Evolutionary conservation across 2,113 vertebrate genomes (phyloP), one percentile per base, ranked within the genome.

Genomic region (Chaetops frenatus): DNA sequence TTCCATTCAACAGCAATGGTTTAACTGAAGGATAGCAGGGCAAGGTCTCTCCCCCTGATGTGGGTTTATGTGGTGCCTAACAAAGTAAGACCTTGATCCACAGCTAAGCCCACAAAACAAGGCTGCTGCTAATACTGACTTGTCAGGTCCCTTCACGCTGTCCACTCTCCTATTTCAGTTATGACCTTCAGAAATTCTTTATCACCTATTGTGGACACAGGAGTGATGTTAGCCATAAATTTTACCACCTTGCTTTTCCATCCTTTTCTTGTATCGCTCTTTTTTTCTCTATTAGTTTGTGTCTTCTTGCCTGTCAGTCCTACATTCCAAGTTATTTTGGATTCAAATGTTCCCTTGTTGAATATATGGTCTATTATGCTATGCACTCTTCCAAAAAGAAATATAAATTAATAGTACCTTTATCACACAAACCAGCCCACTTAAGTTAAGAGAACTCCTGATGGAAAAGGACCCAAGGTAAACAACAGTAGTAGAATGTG

Each of bases 101-200:
- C 24, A 82, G 35, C 87, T 96, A 95, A 95, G 66, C 74, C 58
- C 69, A 81, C 67, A 82, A 94, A 92, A 93, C 56, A 86, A 62
- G 81, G 44, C 76, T 88, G 22, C 76, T 86, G 44, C 82, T 93
- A 78, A 86, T 83, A 53, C 53, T 83, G 71, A 78, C 79, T 90
- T 86, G 85, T 95, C 92, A 86, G 48, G 88, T 74, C 20, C 40
- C 36, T 64, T 88, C 80, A 48, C 0, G 1, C 69, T 88, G 80
- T 74, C 95, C 92, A 61, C 77, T 94, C 3, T 8, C 56, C 81
- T 86, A 9, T 92, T 92, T 88, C 88, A 60, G 93, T 62, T 88
- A 71, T 44, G 92, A 94, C 90, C 95, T 96, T 96, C 94, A 94
- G 88, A 90, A 95, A 94, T 96, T 81, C 60, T 94, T 95, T 96